Evolutionary conservation across 2,888 invertebrate genomes (phyloP).

Genomic region (Drosophila anomalata): DNA sequence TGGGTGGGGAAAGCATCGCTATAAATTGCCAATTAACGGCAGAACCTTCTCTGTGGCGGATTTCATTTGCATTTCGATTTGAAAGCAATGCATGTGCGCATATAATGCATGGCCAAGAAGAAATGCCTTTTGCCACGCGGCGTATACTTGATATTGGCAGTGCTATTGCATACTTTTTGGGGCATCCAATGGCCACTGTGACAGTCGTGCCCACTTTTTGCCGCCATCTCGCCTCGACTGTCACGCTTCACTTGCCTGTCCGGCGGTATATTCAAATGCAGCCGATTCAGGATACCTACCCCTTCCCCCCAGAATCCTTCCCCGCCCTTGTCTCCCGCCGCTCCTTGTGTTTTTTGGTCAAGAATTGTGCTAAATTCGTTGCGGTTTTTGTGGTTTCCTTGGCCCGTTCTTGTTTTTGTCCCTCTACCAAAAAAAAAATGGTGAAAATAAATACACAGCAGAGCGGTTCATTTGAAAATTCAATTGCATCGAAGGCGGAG

Average conservation of each 20-base stretch:
- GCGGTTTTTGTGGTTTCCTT: conserved; percentile 64
- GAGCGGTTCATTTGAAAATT: conserved; percentile 60
- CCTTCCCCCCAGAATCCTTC: neutral
- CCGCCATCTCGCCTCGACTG: conserved; percentile 26
- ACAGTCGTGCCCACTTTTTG: conserved; percentile 14
- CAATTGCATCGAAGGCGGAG: conserved; percentile 10
- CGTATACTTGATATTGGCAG: conserved; percentile 62
- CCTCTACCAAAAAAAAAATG: conserved; percentile 8
- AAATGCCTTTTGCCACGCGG: conserved; percentile 41
- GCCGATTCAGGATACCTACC: conserved; percentile 26
- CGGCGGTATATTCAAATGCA: conserved; percentile 57
- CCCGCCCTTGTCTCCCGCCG: neutral
- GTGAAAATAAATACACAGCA: conserved; percentile 40
- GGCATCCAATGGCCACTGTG: conserved; percentile 14
- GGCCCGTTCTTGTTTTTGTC: conserved; percentile 35
- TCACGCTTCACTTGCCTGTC: conserved; percentile 58
- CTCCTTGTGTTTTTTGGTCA: conserved; percentile 49
- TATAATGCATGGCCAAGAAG: conserved; percentile 38
- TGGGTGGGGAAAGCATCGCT: conserved; percentile 45
- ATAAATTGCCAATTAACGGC: conserved; percentile 76
- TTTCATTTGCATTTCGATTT: conserved; percentile 70
- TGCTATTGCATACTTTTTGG: conserved; percentile 36
- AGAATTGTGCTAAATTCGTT: conserved; percentile 73
- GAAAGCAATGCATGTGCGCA: conserved; percentile 5
- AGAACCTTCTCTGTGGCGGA: conserved; percentile 51